Evolutionary conservation across 2,888 invertebrate species (phyloP).

Genomic region (Limnephilus auricula): DNA sequence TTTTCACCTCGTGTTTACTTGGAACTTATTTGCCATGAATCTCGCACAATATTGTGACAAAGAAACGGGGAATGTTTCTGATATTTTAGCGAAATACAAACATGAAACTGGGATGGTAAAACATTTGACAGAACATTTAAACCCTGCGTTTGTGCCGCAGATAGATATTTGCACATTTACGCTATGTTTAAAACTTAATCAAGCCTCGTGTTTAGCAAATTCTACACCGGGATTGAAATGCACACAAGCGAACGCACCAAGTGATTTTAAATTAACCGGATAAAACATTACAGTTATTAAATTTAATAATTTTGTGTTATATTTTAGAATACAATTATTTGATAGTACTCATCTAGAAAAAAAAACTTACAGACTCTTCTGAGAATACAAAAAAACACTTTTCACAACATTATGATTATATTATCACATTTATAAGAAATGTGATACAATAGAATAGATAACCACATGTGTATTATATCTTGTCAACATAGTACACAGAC

Average conservation of each 20-base stretch:
- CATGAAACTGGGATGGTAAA: not conserved
- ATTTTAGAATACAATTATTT: not conserved
- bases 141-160: not conserved
- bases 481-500: not conserved
- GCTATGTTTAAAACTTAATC: not conserved
- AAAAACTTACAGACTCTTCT: too few species aligned
- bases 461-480: slow-evolving; percentile 38
- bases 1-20: not conserved
- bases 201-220: not conserved
- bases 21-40: not conserved
- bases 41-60: not conserved
- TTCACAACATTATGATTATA: not conserved
- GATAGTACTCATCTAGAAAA: too few species aligned
- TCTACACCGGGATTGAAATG: not conserved
- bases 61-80: not conserved
- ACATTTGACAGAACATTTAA: not conserved
- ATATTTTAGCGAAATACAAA: not conserved
- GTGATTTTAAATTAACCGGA: not conserved
- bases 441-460: slow-evolving; percentile 12
- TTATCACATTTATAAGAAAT: slow-evolving; percentile 20
- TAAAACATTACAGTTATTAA: not conserved
- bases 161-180: slow-evolving; percentile 2
- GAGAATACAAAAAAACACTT: not conserved
- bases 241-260: not conserved
- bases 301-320: not conserved